Evolutionary conservation across 2,888 invertebrate species (phyloP).

Genomic region (Macrosiphum euphorbiae): DNA sequence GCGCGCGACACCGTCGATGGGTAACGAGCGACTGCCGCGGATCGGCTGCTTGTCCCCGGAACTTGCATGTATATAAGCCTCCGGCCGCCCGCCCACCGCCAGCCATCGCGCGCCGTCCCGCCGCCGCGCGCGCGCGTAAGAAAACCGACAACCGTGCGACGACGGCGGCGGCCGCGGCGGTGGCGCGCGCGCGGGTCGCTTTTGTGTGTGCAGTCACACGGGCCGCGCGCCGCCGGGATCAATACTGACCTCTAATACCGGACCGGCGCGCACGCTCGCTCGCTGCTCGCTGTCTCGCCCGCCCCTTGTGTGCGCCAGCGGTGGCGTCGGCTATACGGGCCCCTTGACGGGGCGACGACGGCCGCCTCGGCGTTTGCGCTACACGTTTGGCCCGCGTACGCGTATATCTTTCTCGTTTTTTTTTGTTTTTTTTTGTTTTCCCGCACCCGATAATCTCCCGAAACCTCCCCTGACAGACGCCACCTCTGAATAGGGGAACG

Average conservation of each 20-base stretch:
- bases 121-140: conserved; percentile 32
- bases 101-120: background rate
- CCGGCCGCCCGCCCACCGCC: conserved; percentile 5
- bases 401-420: background rate
- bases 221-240: conserved; percentile 64
- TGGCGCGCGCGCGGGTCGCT: conserved; percentile 50
- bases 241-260: conserved; percentile 62
- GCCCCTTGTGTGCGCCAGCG: background rate
- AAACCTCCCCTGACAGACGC: background rate
- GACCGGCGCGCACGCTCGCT: conserved; percentile 53
- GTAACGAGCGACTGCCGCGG: conserved; percentile 63
- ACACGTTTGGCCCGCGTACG: background rate
- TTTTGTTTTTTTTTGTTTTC: too few relatives aligned
- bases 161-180: background rate
- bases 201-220: conserved; percentile 54
- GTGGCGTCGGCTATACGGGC: conserved; percentile 25
- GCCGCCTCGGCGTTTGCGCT: conserved; percentile 13
- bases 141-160: conserved; percentile 54
- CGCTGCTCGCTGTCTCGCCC: conserved; percentile 5
- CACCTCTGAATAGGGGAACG: background rate
- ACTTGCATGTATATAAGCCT: conserved; percentile 46
- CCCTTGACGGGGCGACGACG: conserved; percentile 17
- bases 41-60: conserved; percentile 64
- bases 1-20: conserved; percentile 57
- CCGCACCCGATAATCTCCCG: background rate